These are phyloP conservation scores for Trachelus troglodyta DNA, from an alignment of 2,888 invertebrate genomes.

Conservation along the genomic window DNA sequence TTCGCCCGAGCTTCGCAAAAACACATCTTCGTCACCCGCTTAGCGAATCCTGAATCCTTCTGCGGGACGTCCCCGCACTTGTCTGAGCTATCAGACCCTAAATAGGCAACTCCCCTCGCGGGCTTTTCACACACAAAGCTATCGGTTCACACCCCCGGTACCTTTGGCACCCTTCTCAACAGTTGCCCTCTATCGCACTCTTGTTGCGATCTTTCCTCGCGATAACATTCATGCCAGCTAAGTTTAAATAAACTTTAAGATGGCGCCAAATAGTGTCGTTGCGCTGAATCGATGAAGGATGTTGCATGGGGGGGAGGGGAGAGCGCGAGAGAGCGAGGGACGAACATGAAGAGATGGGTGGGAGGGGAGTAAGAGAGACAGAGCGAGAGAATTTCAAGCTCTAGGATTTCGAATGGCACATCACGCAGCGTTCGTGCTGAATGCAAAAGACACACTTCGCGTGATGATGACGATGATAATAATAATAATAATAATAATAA, in stretches of 20 bases:
- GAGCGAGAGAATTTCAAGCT: not conserved
- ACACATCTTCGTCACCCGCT: slow-evolving; percentile 30
- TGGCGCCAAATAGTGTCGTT: not conserved
- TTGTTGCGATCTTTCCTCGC: not conserved
- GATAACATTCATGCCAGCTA: slow-evolving; percentile 35
- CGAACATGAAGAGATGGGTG: not conserved
- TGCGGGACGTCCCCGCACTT: slow-evolving; percentile 14
- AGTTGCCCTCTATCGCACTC: slow-evolving; percentile 18
- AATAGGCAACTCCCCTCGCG: slow-evolving; percentile 29
- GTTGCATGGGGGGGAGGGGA: not conserved
- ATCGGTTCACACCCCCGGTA: slow-evolving; percentile 18
- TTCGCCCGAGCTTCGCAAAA: slow-evolving; percentile 28
- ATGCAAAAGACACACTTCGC: no score
- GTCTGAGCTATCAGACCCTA: slow-evolving; percentile 31
- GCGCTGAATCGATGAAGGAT: no score
- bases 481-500: slow-evolving; percentile 7
- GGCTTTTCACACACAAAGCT: slow-evolving; percentile 26
- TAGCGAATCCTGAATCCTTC: slow-evolving; percentile 1
- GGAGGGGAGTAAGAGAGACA: not conserved
- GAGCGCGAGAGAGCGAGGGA: no score
- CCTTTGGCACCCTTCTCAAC: slow-evolving; percentile 23
- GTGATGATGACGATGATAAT: slow-evolving; percentile 1
- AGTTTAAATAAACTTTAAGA: slow-evolving; percentile 34
- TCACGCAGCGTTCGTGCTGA: no score
- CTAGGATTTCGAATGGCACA: no score